Evolutionary conservation across 2,113 vertebrate genomes (phyloP).

Genomic region (crab-eating macaque (Macaca fascicularis)): DNA sequence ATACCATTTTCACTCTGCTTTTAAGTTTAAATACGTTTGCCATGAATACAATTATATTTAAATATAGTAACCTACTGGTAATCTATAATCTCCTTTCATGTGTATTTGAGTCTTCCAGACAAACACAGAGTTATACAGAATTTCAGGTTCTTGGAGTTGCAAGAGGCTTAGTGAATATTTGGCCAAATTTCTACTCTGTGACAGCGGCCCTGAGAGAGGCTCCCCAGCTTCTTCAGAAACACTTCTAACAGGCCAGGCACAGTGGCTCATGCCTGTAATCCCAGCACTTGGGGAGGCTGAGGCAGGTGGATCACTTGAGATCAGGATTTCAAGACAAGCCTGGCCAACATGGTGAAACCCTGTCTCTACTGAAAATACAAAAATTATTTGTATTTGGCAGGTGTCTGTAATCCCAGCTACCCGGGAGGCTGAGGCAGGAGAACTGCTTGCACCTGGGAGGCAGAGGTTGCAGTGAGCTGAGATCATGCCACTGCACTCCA

Average conservation of each 20-base stretch:
- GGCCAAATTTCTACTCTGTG: not conserved
- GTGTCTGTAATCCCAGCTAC: too few relatives aligned
- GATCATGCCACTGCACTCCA: too few relatives aligned
- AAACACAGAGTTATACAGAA: conserved; percentile 17
- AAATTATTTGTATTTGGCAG: too few relatives aligned
- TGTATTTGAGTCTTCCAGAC: conserved; percentile 1
- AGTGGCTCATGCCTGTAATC: too few relatives aligned
- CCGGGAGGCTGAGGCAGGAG: too few relatives aligned
- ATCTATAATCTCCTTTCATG: conserved; percentile 12
- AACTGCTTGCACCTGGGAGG: too few relatives aligned
- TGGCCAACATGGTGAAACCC: too few relatives aligned
- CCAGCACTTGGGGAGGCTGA: too few relatives aligned
- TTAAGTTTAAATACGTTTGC: conserved; percentile 48
- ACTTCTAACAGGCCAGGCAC: not conserved
- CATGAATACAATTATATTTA: conserved; percentile 45
- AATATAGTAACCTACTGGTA: conserved; percentile 21
- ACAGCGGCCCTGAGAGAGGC: conserved; percentile 6
- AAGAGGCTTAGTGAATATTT: not conserved
- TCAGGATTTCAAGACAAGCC: too few relatives aligned
- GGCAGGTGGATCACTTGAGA: too few relatives aligned
- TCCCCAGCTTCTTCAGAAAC: conserved; percentile 35
- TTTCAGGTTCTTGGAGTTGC: conserved; percentile 16
- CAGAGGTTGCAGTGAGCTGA: too few relatives aligned
- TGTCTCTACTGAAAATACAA: too few relatives aligned
- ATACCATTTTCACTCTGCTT: conserved; percentile 29